These are phyloP conservation scores for Hypena proboscidalis DNA, from an alignment of 2,888 invertebrate species.

Conservation along the genomic window DNA sequence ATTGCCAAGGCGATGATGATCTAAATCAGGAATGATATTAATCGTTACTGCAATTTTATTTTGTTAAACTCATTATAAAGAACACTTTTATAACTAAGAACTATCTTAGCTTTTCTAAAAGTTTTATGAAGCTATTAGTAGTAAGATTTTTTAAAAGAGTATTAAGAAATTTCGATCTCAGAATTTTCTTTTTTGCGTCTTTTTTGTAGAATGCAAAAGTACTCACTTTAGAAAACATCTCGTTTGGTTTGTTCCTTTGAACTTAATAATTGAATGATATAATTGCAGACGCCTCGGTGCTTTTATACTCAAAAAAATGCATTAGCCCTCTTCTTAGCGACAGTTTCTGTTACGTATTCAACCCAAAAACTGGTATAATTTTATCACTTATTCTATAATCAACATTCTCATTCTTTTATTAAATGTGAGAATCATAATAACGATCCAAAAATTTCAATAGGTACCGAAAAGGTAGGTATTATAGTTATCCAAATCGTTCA, in stretches of 20 bases:
- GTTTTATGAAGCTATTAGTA: too few relatives aligned
- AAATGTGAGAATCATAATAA: too few relatives aligned
- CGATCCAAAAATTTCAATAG: too few relatives aligned
- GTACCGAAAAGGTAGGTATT: too few relatives aligned
- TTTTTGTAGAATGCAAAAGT: slow-evolving; percentile 11
- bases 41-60: too few relatives aligned
- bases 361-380: slow-evolving; percentile 32
- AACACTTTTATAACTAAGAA: too few relatives aligned
- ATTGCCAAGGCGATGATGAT: slow-evolving; percentile 41
- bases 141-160: too few relatives aligned
- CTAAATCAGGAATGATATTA: slow-evolving; percentile 9
- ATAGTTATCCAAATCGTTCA: too few relatives aligned
- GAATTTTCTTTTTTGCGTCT: too few relatives aligned
- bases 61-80: too few relatives aligned
- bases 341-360: slow-evolving; percentile 38
- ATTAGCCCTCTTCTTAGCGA: slow-evolving; percentile 36
- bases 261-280: slow-evolving; percentile 55
- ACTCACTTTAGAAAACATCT: slow-evolving; percentile 63
- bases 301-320: slow-evolving; percentile 57
- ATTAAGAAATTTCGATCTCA: too few relatives aligned
- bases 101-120: too few relatives aligned
- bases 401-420: slow-evolving; percentile 2
- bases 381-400: slow-evolving; percentile 22
- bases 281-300: slow-evolving; percentile 32
- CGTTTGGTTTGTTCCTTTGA: slow-evolving; percentile 43